Evolutionary conservation across 2,797 vertebrate genomes (phyloP), one percentile per base, ranked within the genome.

Genomic region (Rhinatrema bivittatum): DNA sequence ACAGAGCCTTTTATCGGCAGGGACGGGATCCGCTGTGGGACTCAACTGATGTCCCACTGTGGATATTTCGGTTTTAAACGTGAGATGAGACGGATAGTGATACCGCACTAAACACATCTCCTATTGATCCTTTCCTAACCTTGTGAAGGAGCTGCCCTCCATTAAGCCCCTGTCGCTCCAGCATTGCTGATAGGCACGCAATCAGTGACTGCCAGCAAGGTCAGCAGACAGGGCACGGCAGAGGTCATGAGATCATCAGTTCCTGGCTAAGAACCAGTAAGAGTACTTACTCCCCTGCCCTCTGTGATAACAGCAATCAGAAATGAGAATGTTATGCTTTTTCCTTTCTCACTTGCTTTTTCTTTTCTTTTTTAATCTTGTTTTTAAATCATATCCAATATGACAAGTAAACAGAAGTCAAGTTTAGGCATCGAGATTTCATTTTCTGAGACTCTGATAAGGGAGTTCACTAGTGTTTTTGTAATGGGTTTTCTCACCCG

Each of bases 71-170:
- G 36, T 53, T 78, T 73, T 65, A 53, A 59, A 64, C 68, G 77
- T 44, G 62, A 38, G 56, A 78, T 34, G 72, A 82, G 79, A 56
- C 58, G 50, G 76, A 82, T 24, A 80, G 74, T 3, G 70, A 82
- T 79, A 79, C 74, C 55, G 13, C 75, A 83, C 74, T 79, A 80
- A 82, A 84, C 78, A 76, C 74, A 42, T 78, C 73, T 78, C 74
- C 61, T 78, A 83, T 84, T 56, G 80, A 84, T 85, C 66, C 58
- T 46, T 45, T 76, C n/a, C 76, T 74, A 84, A 81, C 76, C 80
- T 84, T 85, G 76, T 73, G 56, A 46, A 78, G 57, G 17, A 65
- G 60, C 66, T 59, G 55, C 43, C 31, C 45, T 31, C 59, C 60
- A 12, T 76, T 82, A 84, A 84, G 72, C 66, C 74, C 75, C 61